These are phyloP conservation scores for Mesoclemmys tuberculata DNA, from an alignment of 2,113 vertebrate genomes.

Conservation along the genomic window DNA sequence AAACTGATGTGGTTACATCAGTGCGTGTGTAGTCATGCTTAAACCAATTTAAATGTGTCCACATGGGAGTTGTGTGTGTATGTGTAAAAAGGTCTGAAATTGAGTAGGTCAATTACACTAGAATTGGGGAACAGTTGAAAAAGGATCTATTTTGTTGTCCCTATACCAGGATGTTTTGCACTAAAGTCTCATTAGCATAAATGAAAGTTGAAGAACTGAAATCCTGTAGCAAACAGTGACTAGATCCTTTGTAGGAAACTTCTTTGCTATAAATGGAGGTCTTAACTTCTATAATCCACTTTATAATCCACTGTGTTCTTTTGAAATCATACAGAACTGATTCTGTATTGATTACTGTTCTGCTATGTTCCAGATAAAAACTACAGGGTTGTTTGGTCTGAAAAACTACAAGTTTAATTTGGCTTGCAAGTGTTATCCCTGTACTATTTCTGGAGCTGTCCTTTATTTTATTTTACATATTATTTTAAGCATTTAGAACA, in stretches of 20 bases:
- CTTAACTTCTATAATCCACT: neutral
- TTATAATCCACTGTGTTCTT: neutral
- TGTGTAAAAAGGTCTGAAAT: neutral
- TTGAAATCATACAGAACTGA: neutral
- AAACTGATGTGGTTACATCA: neutral
- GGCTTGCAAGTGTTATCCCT: neutral
- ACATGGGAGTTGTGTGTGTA: no score
- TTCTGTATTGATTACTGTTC: neutral
- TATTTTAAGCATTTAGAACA: neutral
- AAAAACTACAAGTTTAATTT: neutral
- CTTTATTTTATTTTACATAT: neutral
- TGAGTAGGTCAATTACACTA: neutral
- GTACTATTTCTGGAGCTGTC: neutral
- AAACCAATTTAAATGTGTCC: neutral
- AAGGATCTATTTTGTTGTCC: neutral
- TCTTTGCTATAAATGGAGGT: neutral
- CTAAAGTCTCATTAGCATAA: neutral
- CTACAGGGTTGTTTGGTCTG: neutral
- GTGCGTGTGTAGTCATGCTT: neutral
- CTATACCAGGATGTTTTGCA: neutral
- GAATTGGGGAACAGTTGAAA: neutral
- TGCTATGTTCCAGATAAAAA: neutral
- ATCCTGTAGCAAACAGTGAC: neutral
- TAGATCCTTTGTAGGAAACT: neutral
- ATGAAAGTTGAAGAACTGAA: neutral